Percentiles rank a stretch among this genome's conserved stretches.
Conservation (phyloP, 2,113 vertebrate species). For the Periophthalmus modestus region DNA sequence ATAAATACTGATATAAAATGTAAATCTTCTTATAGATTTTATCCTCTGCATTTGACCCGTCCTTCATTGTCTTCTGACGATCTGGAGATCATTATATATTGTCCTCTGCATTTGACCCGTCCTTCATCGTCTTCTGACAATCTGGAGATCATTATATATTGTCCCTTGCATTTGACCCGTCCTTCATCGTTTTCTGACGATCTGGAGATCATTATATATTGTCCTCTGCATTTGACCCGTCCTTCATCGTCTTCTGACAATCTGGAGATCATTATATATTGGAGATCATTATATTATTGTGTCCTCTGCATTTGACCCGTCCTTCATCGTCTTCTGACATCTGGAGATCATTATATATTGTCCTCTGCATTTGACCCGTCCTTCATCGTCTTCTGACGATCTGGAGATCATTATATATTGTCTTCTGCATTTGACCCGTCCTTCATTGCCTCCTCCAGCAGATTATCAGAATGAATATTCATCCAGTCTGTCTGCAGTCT, state of each 20-base stretch:
- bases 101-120: neutral
- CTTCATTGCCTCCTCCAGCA: neutral
- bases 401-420: too few relatives aligned
- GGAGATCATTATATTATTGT: too few relatives aligned
- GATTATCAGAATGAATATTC: neutral
- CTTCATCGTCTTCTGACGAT: neutral
- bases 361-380: neutral
- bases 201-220: too few relatives aligned
- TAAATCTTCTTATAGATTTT: neutral
- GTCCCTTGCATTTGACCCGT: neutral
- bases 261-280: too few relatives aligned
- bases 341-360: too few relatives aligned
- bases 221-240: neutral
- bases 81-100: too few relatives aligned
- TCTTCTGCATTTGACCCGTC: neutral
- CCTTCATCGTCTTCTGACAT: neutral
- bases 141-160: too few relatives aligned
- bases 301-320: neutral
- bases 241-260: neutral
- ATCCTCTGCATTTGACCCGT: too few relatives aligned
- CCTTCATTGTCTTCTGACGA: neutral
- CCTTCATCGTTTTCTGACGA: neutral
- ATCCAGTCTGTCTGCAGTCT: neutral
- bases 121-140: neutral
- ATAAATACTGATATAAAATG: neutral